Conservation (phyloP, 2,888 invertebrate species). For the Lycophotia porphyrea region DNA sequence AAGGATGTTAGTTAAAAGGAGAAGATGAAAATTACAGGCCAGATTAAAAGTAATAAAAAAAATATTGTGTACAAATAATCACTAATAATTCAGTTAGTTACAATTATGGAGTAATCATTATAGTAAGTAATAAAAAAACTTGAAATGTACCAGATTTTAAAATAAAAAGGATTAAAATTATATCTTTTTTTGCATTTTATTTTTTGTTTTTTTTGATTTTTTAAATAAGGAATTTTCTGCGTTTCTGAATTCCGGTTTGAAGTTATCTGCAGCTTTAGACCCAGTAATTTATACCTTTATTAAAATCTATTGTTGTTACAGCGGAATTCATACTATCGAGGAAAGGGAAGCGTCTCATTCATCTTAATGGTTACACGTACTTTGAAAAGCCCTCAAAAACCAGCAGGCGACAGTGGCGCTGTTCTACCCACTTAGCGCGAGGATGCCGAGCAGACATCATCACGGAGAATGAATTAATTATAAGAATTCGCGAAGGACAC, state of each 20-base stretch:
- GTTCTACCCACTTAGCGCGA: conserved; percentile 33
- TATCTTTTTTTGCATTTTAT: too few relatives aligned
- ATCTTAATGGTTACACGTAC: conserved; percentile 27
- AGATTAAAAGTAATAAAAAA: too few relatives aligned
- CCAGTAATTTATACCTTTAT: background rate
- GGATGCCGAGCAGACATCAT: conserved; percentile 33
- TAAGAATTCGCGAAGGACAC: conserved; percentile 29
- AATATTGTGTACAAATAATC: too few relatives aligned
- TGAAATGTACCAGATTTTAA: too few relatives aligned
- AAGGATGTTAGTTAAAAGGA: background rate
- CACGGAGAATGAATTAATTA: conserved; percentile 20
- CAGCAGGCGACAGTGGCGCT: conserved; percentile 33
- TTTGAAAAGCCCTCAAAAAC: conserved; percentile 47
- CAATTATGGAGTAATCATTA: too few relatives aligned
- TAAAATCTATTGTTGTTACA: conserved; percentile 9
- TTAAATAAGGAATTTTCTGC: too few relatives aligned
- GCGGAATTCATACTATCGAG: conserved; percentile 32
- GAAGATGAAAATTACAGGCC: background rate
- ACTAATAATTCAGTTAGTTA: too few relatives aligned
- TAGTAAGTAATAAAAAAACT: too few relatives aligned
- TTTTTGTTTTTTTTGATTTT: too few relatives aligned
- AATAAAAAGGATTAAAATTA: too few relatives aligned
- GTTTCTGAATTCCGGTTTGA: too few relatives aligned
- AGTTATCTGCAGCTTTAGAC: too few relatives aligned
- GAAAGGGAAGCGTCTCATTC: conserved; percentile 32